phyloP scores from a whole-genome alignment of 2,113 vertebrate genomes.

The Heterocephalus glaber region DNA sequence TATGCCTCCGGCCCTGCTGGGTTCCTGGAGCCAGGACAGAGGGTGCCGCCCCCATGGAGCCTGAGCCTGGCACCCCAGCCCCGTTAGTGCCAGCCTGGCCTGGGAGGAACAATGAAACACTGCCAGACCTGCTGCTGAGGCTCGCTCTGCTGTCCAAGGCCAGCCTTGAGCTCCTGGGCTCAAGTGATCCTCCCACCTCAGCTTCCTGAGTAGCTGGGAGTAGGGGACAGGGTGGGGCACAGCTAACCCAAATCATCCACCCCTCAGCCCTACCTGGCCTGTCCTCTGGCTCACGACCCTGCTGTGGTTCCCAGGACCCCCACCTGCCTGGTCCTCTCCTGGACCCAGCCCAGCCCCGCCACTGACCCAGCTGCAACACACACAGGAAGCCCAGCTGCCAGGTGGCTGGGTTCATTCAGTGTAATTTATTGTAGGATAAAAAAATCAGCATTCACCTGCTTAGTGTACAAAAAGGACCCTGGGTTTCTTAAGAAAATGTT shows the following conservation, averaged over 20 bases:
- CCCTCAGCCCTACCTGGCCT: not conserved
- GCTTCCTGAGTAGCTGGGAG: not conserved
- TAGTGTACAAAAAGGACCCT: constrained; percentile 85
- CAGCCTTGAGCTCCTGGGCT: not conserved
- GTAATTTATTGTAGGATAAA: constrained; percentile 88
- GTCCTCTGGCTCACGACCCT: too few species aligned
- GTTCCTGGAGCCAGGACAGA: not conserved
- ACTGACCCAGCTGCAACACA: not conserved
- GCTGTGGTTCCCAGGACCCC: not conserved
- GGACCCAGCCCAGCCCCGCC: not conserved
- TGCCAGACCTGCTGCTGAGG: not conserved
- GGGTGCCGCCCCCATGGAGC: too few species aligned
- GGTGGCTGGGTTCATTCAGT: constrained; percentile 77
- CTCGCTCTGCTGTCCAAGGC: not conserved
- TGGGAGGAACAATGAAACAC: not conserved
- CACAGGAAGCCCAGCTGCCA: not conserved
- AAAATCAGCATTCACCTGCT: constrained; percentile 86
- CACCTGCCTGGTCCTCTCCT: not conserved
- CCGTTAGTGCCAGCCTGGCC: not conserved
- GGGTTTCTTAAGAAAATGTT: constrained; percentile 84
- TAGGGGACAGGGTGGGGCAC: too few species aligned
- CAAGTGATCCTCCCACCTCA: not conserved
- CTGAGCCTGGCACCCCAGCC: not conserved
- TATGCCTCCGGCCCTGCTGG: not conserved
- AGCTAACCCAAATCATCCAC: not conserved